A percentile compares a stretch with the other conserved stretches of the same genome.
These are phyloP conservation scores for Drosophila kokeensis DNA, from an alignment of 2,888 invertebrate species.

Conservation along the genomic window DNA sequence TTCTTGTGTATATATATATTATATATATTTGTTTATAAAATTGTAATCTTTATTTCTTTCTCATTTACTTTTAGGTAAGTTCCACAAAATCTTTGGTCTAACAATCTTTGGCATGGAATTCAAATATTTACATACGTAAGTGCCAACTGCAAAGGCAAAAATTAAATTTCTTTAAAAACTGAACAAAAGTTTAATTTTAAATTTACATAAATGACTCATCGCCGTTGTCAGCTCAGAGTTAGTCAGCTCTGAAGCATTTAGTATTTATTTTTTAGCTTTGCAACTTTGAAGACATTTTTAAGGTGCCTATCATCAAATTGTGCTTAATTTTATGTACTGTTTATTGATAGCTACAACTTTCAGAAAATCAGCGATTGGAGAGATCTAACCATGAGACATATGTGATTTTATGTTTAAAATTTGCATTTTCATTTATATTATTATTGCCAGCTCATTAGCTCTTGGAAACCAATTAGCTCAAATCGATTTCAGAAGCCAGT, in stretches of 20 bases:
- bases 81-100: not conserved
- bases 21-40: not conserved
- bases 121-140: slow-evolving; percentile 28
- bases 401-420: not conserved
- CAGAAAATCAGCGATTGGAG: not conserved
- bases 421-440: slow-evolving; percentile 1
- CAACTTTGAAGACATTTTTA: not conserved
- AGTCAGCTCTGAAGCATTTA: slow-evolving; percentile 19
- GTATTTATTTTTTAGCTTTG: not conserved
- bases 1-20: not conserved
- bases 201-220: slow-evolving; percentile 41
- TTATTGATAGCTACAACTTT: not conserved
- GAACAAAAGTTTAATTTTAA: slow-evolving; percentile 1
- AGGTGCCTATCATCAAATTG: not conserved
- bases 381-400: not conserved
- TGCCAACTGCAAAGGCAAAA: slow-evolving; percentile 4
- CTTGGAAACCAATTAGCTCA: slow-evolving; percentile 54
- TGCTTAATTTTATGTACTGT: not conserved
- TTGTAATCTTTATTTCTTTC: not conserved
- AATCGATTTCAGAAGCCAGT: slow-evolving; percentile 41
- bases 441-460: slow-evolving; percentile 13
- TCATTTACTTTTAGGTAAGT: slow-evolving; percentile 65
- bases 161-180: not conserved
- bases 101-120: not conserved
- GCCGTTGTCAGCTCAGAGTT: slow-evolving; percentile 16